Evolutionary conservation across 2,797 vertebrate genomes (phyloP), one percentile per base, ranked within the genome.

Genomic region (Neomorphus geoffroyi): DNA sequence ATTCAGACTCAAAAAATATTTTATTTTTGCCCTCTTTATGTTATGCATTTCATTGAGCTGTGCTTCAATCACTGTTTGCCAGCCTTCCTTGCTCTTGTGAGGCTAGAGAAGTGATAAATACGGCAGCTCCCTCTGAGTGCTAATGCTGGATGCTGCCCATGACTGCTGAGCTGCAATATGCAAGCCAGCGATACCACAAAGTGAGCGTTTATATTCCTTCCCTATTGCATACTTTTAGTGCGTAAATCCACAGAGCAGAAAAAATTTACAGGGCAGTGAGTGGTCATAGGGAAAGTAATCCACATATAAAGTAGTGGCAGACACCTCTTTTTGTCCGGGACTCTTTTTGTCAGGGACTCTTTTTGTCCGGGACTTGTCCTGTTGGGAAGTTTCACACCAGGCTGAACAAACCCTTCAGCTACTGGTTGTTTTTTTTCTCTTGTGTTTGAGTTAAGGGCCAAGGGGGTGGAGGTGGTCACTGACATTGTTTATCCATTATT

Each of bases 91-190:
- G 73, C 73, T 88, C 64, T 37, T 81, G 24, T 67, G 48, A 91
- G 54, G 35, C 77, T 79, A 64, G 66, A 93, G 73, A 78, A 93
- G 58, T 77, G 85, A 86, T 91, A 93, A 94, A 93, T 88, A 94
- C n/a, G 26, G 80, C 80, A 93, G 85, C 24, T 90, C 60, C 77
- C 73, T 95, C 60, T 77, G 93, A 94, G 82, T 2, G 0, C 81
- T 94, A 80, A 61, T 71, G 70, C 87, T 93, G 77, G 94, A 93
- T 88, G 70, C 87, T 70, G 80, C 67, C 88, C 91, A 75, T 77
- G 87, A 60, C 90, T 92, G 92, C 87, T 86, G 91, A 93, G 91
- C 77, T 86, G 91, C 91, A 94, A 93, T 94, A 83, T 84, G 90
- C 3, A 21, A 91, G 80, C 67, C 77, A 82, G 92, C 0, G 41